Percentiles rank a stretch among this genome's conserved stretches.
Conservation (phyloP, 1,140 invertebrate species). For the Achatina immaculata region DNA sequence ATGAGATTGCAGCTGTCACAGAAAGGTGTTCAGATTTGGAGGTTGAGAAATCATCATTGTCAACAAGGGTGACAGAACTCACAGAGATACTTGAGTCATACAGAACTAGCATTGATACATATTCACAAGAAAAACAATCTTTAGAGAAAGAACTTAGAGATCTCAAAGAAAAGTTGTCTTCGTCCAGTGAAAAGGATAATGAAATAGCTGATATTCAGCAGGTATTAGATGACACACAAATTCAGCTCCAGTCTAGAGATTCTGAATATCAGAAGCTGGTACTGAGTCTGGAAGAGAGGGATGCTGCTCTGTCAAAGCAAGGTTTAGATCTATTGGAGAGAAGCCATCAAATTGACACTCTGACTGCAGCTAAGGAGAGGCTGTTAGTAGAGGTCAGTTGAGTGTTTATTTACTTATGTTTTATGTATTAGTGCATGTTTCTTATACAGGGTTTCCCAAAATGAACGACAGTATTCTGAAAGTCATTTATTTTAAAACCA, state of each 20-base stretch:
- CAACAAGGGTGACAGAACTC: not conserved
- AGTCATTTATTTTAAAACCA: too few species aligned
- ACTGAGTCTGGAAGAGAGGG: constrained; percentile 27
- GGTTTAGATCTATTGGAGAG: constrained; percentile 3
- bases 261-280: not conserved
- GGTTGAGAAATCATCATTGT: not conserved
- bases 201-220: not conserved
- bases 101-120: not conserved
- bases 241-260: not conserved
- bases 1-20: not conserved
- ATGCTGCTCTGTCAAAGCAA: constrained; percentile 27
- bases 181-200: constrained; percentile 1
- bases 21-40: constrained; percentile 20
- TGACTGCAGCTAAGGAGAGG: not conserved
- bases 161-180: not conserved
- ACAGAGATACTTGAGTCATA: constrained; percentile 10
- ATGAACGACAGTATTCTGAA: too few species aligned
- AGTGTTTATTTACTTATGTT: not conserved
- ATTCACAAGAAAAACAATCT: constrained; percentile 8
- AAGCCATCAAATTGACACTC: not conserved
- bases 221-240: not conserved
- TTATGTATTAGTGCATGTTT: too few species aligned
- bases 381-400: not conserved
- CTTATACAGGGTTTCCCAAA: too few species aligned
- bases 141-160: not conserved